Percentiles rank a stretch among this genome's conserved stretches.
phyloP scores from a whole-genome alignment of 2,888 invertebrate genomes.

The Drosophila borborema region DNA sequence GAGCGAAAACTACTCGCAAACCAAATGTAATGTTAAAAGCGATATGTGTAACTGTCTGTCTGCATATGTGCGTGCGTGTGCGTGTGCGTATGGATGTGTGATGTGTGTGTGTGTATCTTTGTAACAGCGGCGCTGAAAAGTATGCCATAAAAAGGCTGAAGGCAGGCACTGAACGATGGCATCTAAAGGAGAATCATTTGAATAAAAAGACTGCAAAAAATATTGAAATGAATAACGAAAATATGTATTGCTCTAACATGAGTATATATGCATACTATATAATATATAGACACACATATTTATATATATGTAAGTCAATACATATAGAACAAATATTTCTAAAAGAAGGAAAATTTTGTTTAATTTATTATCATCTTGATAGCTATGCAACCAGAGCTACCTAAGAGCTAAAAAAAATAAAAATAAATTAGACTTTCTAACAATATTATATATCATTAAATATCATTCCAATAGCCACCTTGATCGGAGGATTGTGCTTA shows the following conservation, averaged over 20 bases:
- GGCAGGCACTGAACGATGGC: conserved; percentile 17
- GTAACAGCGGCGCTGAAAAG: conserved; percentile 20
- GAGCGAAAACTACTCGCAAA: conserved; percentile 35
- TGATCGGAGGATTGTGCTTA: no score
- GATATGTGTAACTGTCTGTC: conserved; percentile 6
- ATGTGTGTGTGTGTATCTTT: conserved; percentile 1
- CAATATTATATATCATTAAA: no score
- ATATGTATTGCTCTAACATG: background rate
- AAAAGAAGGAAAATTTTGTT: background rate
- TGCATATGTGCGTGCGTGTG: background rate
- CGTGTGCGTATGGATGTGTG: background rate
- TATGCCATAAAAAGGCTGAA: conserved; percentile 36
- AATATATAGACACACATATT: no score
- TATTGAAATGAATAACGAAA: background rate
- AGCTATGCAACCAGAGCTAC: no score
- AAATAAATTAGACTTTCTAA: no score
- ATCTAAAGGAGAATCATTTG: background rate
- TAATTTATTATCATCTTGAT: background rate
- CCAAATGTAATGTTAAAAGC: conserved; percentile 29
- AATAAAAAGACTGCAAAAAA: background rate
- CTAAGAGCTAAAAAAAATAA: no score
- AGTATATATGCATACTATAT: background rate
- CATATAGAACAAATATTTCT: background rate
- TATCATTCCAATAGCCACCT: no score
- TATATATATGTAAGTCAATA: background rate